Conservation (phyloP, 1,140 invertebrate species). For the Kradibia gibbosae region DNA sequence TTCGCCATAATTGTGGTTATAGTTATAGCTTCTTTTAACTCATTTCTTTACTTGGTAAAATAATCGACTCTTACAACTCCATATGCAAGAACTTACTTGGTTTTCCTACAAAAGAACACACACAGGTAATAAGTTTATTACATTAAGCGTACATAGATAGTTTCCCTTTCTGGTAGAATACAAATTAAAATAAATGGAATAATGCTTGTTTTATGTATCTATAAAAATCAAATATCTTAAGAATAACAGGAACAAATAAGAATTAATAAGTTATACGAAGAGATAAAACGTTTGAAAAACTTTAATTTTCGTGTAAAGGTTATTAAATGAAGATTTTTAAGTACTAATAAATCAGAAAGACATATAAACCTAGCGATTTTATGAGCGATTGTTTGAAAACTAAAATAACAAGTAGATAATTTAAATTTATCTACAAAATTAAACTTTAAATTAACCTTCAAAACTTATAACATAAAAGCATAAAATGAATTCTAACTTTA, state of each 20-base stretch:
- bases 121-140: not conserved
- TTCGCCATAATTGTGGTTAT: slow-evolving; percentile 27
- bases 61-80: not conserved
- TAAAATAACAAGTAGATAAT: not conserved
- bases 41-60: not conserved
- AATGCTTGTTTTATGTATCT: not conserved
- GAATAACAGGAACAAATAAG: not conserved
- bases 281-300: not conserved
- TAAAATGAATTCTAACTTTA: slow-evolving; percentile 15
- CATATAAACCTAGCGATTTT: not conserved
- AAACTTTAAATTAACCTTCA: not conserved
- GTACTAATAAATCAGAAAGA: not conserved
- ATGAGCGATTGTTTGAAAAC: not conserved
- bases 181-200: not conserved
- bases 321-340: not conserved
- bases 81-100: not conserved
- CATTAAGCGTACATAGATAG: not conserved
- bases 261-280: not conserved
- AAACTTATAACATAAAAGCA: not conserved
- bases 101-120: not conserved
- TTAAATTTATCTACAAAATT: not conserved
- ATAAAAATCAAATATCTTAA: not conserved
- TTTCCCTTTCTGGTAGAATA: not conserved
- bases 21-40: not conserved
- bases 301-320: not conserved